phyloP scores from a whole-genome alignment of 2,113 vertebrate species.

The Arenaria interpres region DNA sequence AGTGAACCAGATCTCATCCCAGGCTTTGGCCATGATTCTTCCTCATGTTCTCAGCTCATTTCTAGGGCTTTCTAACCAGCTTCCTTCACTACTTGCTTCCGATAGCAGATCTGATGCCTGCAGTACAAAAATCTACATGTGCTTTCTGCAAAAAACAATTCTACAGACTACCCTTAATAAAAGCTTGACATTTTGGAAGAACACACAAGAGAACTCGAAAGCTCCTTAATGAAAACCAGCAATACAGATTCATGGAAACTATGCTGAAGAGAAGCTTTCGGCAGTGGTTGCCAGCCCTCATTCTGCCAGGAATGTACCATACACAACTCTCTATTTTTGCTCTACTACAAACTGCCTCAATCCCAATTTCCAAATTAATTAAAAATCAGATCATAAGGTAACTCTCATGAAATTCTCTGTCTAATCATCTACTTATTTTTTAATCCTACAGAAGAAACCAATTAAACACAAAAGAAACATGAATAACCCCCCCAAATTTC shows the following conservation, averaged over 20 bases:
- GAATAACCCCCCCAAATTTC: not conserved
- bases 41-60: not conserved
- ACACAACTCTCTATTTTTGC: not conserved
- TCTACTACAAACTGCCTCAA: not conserved
- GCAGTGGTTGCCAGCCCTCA: not conserved
- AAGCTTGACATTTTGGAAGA: conserved; percentile 30
- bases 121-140: conserved; percentile 3
- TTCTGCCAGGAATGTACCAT: conserved; percentile 41
- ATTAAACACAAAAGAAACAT: not conserved
- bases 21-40: not conserved
- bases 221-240: conserved; percentile 66
- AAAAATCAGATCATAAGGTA: not conserved
- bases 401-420: not conserved
- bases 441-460: not conserved
- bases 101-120: not conserved
- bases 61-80: not conserved
- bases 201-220: conserved; percentile 48
- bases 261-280: conserved; percentile 49
- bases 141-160: not conserved
- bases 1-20: not conserved
- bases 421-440: not conserved
- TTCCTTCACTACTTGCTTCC: not conserved
- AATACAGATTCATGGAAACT: conserved; percentile 49
- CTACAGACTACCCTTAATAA: conserved; percentile 28
- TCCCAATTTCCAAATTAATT: not conserved